A percentile compares a stretch with the other conserved stretches of the same genome.
phyloP scores from a whole-genome alignment of 2,113 vertebrate genomes.

The Thinocorus orbignyianus region DNA sequence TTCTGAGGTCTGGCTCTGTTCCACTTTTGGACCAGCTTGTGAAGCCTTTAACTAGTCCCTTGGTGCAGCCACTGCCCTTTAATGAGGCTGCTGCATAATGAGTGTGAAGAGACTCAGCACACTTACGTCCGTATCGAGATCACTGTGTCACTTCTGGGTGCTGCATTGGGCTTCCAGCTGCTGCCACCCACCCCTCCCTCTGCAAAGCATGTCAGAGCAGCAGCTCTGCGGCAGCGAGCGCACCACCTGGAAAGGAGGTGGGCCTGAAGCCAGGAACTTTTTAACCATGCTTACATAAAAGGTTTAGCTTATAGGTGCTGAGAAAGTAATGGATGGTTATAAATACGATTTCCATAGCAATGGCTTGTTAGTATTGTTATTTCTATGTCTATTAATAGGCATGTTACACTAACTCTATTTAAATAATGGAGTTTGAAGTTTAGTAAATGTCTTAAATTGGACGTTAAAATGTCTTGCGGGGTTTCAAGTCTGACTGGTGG shows the following conservation, averaged over 20 bases:
- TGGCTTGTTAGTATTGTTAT: neutral
- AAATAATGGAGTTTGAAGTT: neutral
- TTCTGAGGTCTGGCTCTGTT: neutral
- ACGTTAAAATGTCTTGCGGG: no score
- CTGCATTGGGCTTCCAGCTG: neutral
- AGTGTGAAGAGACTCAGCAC: neutral
- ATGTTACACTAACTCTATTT: no score
- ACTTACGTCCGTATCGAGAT: accelerated
- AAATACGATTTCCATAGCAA: neutral
- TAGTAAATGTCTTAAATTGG: neutral
- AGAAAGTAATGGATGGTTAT: neutral
- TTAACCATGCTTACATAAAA: neutral
- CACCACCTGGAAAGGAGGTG: accelerated
- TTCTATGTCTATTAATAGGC: neutral
- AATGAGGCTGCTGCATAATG: neutral
- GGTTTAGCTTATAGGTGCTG: neutral
- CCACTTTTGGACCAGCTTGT: neutral
- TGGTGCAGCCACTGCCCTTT: neutral
- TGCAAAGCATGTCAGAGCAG: neutral
- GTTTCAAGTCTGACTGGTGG: neutral
- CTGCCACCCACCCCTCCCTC: neutral
- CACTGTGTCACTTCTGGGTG: accelerated
- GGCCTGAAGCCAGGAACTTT: neutral
- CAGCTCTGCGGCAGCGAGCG: neutral
- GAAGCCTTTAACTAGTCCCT: neutral